Evolutionary conservation across 2,113 vertebrate genomes (phyloP).

Genomic region (Toxotes chatareus): DNA sequence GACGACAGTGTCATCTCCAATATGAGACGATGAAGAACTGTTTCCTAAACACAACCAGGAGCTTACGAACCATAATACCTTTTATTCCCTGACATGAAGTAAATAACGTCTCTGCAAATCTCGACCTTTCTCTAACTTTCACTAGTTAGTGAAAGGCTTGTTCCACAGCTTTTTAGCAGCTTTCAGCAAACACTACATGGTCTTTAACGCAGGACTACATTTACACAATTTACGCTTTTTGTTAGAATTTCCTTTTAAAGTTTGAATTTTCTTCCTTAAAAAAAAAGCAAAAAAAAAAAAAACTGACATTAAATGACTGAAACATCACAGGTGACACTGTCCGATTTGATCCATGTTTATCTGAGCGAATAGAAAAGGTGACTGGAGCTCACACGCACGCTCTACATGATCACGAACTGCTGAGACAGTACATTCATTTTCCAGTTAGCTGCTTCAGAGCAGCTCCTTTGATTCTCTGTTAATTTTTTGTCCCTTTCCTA

Average conservation of each 20-base stretch:
- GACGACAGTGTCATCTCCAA: constrained; percentile 13
- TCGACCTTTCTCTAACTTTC: not conserved
- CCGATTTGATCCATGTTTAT: not conserved
- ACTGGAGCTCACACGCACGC: not conserved
- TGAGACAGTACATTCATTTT: not conserved
- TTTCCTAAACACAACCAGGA: not conserved
- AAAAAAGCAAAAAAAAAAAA: not conserved
- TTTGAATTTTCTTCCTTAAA: too few species aligned
- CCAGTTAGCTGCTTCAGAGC: not conserved
- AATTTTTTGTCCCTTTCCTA: constrained; percentile 1
- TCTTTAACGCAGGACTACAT: too few species aligned
- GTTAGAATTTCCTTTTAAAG: not conserved
- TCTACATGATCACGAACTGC: not conserved
- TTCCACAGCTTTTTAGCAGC: too few species aligned
- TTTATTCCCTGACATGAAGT: not conserved
- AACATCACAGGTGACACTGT: not conserved
- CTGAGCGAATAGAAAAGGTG: too few species aligned
- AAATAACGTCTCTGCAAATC: not conserved
- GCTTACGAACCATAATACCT: not conserved
- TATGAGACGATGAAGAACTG: not conserved
- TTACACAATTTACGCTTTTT: not conserved
- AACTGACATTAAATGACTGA: not conserved
- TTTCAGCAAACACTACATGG: too few species aligned
- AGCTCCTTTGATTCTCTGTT: not conserved
- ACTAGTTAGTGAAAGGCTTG: not conserved